Conservation (phyloP, 2,888 invertebrate genomes). For the Troides helena region DNA sequence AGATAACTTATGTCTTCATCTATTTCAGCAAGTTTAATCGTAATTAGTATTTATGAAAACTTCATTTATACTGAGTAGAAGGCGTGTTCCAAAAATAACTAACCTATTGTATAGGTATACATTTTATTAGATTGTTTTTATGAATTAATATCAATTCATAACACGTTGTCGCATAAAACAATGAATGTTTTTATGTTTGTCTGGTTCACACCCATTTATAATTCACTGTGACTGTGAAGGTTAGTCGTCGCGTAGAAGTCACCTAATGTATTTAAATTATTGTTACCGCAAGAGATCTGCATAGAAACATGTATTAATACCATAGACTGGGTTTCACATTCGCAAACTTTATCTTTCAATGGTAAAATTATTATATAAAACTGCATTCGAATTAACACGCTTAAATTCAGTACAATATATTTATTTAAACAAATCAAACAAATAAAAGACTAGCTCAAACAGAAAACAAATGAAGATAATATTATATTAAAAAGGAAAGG, state of each 20-base stretch:
- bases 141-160: not conserved
- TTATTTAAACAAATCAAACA: no score
- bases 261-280: conserved; percentile 25
- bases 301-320: not conserved
- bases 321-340: not conserved
- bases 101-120: no score
- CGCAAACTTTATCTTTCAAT: not conserved
- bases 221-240: conserved; percentile 40
- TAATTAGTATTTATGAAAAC: no score
- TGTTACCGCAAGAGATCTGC: not conserved
- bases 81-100: no score
- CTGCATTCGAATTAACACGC: not conserved
- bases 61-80: no score
- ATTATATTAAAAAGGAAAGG: no score
- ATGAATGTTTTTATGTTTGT: conserved; percentile 2
- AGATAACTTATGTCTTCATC: no score
- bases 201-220: conserved; percentile 41
- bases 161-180: not conserved
- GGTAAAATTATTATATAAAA: not conserved
- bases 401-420: no score
- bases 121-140: not conserved
- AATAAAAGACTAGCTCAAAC: no score
- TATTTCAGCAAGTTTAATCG: no score
- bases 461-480: no score
- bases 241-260: conserved; percentile 41